Evolutionary conservation across 2,888 invertebrate genomes (phyloP).

Genomic region (Agrotis segetum): DNA sequence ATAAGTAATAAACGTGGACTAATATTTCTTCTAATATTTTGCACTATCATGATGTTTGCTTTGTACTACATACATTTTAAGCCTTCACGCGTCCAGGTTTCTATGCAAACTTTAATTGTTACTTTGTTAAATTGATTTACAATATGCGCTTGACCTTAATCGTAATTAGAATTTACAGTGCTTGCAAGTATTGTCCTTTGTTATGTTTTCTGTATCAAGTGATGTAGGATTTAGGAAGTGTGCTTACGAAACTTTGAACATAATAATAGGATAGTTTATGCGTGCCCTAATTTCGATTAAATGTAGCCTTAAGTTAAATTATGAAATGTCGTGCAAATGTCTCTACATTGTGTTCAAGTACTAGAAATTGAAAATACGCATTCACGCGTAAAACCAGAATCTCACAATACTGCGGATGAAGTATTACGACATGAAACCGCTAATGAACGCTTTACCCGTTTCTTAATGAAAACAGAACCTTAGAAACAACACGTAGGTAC

Average conservation of each 20-base stretch:
- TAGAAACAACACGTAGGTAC: not conserved
- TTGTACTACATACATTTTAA: slow-evolving; percentile 15
- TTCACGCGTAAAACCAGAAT: slow-evolving; percentile 51
- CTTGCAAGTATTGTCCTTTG: slow-evolving; percentile 40
- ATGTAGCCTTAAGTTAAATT: slow-evolving; percentile 47
- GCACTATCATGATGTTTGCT: slow-evolving; percentile 6
- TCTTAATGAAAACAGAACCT: slow-evolving; percentile 8
- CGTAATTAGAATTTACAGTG: slow-evolving; percentile 52
- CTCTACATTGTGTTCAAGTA: slow-evolving; percentile 45
- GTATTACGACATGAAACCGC: slow-evolving; percentile 29
- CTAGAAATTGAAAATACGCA: slow-evolving; percentile 43
- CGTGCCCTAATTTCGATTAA: slow-evolving; percentile 45
- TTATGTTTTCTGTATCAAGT: slow-evolving; percentile 40
- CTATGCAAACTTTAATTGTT: slow-evolving; percentile 19
- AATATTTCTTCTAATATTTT: slow-evolving; percentile 18
- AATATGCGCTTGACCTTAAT: slow-evolving; percentile 53
- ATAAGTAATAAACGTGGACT: slow-evolving; percentile 10
- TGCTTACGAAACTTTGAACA: slow-evolving; percentile 36
- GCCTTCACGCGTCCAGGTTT: slow-evolving; percentile 8
- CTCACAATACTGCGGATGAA: slow-evolving; percentile 56
- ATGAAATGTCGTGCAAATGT: slow-evolving; percentile 55
- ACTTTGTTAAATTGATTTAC: slow-evolving; percentile 41
- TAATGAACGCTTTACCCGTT: slow-evolving; percentile 34
- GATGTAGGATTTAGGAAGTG: slow-evolving; percentile 46
- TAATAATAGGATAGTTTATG: slow-evolving; percentile 47